Evolutionary conservation across 2,888 invertebrate genomes (phyloP).

Genomic region (Aphodius sticticus): DNA sequence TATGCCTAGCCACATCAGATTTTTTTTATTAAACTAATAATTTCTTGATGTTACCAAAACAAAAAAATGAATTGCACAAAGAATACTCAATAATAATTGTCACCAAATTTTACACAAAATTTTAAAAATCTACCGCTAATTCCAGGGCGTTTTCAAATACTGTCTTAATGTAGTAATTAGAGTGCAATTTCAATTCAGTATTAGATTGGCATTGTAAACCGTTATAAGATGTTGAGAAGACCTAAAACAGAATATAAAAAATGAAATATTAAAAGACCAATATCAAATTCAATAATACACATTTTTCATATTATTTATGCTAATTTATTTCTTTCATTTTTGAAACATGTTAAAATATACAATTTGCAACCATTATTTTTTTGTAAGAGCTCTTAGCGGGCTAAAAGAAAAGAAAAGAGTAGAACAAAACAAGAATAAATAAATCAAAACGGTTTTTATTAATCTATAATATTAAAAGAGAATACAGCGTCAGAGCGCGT

Average conservation of each 20-base stretch:
- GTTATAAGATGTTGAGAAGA: too few species aligned
- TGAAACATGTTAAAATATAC: conserved; percentile 26
- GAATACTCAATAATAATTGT: too few species aligned
- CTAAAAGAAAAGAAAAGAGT: conserved; percentile 11
- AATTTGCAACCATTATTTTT: conserved; percentile 19
- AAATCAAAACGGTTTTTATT: conserved; percentile 4
- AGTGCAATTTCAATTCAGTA: too few species aligned
- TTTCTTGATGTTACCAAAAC: too few species aligned
- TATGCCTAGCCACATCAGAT: too few species aligned
- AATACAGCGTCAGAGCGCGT: not conserved
- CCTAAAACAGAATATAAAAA: not conserved
- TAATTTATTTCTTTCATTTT: conserved; percentile 24
- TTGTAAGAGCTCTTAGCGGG: conserved; percentile 17
- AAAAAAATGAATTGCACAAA: too few species aligned
- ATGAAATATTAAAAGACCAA: not conserved
- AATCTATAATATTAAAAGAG: not conserved
- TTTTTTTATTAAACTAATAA: too few species aligned
- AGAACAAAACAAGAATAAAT: conserved; percentile 7
- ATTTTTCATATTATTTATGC: conserved; percentile 13
- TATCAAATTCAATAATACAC: not conserved
- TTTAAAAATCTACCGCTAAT: too few species aligned
- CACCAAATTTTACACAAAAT: too few species aligned
- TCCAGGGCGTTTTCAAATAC: too few species aligned
- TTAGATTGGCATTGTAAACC: too few species aligned
- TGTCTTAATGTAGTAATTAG: too few species aligned